phyloP scores from a whole-genome alignment of 2,797 vertebrate species.

The Holocentrus rufus region DNA sequence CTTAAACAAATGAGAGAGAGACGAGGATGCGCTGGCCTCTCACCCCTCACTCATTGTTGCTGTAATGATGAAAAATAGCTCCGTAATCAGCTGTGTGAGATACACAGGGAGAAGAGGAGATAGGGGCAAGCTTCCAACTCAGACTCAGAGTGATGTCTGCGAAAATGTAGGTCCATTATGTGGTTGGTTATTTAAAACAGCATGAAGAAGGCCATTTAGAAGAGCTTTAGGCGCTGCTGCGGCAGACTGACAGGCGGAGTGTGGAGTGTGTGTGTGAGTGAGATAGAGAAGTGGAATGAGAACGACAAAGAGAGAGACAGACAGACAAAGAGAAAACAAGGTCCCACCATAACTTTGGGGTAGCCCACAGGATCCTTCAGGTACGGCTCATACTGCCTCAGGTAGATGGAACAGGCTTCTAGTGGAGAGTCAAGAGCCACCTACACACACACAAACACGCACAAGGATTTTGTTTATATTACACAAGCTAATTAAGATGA shows the following conservation, averaged over 20 bases:
- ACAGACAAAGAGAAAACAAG: conserved; percentile 1
- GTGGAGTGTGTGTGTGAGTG: conserved; percentile 10
- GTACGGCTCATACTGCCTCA: conserved; percentile 89
- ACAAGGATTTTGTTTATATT: not conserved
- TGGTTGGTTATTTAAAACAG: conserved; percentile 51
- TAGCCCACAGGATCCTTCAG: conserved; percentile 90
- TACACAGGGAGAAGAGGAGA: conserved; percentile 48
- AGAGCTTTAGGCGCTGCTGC: conserved; percentile 11
- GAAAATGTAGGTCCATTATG: conserved; percentile 54
- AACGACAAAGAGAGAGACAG: not conserved
- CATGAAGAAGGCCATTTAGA: conserved; percentile 41
- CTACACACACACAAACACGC: conserved; percentile 64
- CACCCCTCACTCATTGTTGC: conserved; percentile 57
- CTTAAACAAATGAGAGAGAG: conserved; percentile 62
- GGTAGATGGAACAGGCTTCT: conserved; percentile 86
- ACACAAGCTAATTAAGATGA: not conserved
- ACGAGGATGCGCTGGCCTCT: conserved; percentile 61
- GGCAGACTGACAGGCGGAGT: not conserved
- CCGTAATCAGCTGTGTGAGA: conserved; percentile 56
- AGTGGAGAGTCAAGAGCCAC: conserved; percentile 88
- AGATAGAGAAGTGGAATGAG: not conserved
- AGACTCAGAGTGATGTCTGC: conserved; percentile 47
- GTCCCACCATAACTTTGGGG: conserved; percentile 89
- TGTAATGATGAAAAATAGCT: conserved; percentile 74
- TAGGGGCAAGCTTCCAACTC: conserved; percentile 55